Evolutionary conservation across 1,140 invertebrate species (phyloP).

Genomic region (Drosophila varians): DNA sequence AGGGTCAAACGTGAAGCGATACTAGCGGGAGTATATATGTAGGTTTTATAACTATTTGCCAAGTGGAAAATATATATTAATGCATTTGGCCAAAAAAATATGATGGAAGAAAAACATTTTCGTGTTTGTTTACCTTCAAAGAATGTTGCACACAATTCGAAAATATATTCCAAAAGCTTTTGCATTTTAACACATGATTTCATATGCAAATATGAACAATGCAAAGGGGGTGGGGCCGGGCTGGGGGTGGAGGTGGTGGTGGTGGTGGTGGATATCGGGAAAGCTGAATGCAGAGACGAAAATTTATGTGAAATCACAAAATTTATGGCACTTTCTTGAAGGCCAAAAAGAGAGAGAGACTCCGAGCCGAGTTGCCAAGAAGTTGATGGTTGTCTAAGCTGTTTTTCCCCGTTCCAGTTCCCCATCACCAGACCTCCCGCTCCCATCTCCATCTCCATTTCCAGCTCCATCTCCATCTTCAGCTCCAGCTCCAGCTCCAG

Average conservation of each 20-base stretch:
- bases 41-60: too few relatives aligned
- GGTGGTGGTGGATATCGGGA: background rate
- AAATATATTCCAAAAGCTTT: constrained; percentile 46
- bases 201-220: constrained; percentile 76
- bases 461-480: background rate
- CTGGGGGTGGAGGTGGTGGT: background rate
- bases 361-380: constrained; percentile 50
- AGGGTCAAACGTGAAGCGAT: too few relatives aligned
- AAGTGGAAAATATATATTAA: too few relatives aligned
- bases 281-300: constrained; percentile 18
- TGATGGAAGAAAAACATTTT: constrained; percentile 21
- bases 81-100: constrained; percentile 12
- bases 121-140: constrained; percentile 33
- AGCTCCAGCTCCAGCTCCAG: too few relatives aligned
- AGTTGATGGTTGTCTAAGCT: constrained; percentile 53
- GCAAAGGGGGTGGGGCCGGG: too few relatives aligned
- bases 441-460: background rate
- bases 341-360: constrained; percentile 25
- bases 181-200: constrained; percentile 79
- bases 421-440: too few relatives aligned
- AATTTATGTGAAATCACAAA: constrained; percentile 77
- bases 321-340: constrained; percentile 67
- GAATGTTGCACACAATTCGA: constrained; percentile 49
- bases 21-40: too few relatives aligned
- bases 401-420: too few relatives aligned